Percentiles rank a stretch among this genome's conserved stretches.
These are phyloP conservation scores for Mesembrinibis cayennensis DNA, from an alignment of 2,113 vertebrate genomes.

Conservation along the genomic window DNA sequence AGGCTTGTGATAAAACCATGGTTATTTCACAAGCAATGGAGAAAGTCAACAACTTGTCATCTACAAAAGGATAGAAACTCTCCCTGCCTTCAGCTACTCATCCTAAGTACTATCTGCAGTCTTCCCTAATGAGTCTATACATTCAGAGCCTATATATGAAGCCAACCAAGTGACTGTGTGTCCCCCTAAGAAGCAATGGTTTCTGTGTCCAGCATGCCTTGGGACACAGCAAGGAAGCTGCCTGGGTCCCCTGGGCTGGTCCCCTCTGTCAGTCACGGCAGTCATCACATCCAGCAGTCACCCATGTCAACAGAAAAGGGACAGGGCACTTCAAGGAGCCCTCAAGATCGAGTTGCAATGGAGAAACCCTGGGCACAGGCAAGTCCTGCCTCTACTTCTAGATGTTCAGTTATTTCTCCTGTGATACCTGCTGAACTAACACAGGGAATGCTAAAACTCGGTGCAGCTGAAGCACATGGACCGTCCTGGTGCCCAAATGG, in stretches of 20 bases:
- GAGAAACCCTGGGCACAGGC: background rate
- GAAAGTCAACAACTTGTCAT: background rate
- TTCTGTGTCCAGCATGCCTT: background rate
- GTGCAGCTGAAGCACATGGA: background rate
- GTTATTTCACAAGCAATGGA: background rate
- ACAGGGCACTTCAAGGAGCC: background rate
- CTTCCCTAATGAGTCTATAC: background rate
- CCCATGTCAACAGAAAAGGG: background rate
- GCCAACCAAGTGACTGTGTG: background rate
- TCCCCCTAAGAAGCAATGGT: background rate
- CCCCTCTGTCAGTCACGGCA: background rate
- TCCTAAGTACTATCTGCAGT: background rate
- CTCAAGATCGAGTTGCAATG: accelerated
- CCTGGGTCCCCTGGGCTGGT: background rate
- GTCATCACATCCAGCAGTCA: background rate
- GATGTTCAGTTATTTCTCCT: background rate
- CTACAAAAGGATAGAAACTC: background rate
- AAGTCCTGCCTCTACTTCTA: background rate
- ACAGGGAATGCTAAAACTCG: background rate
- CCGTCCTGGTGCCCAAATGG: accelerated
- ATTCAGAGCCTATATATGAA: background rate
- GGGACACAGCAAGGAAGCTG: background rate
- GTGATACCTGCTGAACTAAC: background rate
- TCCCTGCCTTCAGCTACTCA: background rate
- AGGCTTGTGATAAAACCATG: background rate